Evolutionary conservation across 2,113 vertebrate species (phyloP).

Genomic region (Serinus canaria): DNA sequence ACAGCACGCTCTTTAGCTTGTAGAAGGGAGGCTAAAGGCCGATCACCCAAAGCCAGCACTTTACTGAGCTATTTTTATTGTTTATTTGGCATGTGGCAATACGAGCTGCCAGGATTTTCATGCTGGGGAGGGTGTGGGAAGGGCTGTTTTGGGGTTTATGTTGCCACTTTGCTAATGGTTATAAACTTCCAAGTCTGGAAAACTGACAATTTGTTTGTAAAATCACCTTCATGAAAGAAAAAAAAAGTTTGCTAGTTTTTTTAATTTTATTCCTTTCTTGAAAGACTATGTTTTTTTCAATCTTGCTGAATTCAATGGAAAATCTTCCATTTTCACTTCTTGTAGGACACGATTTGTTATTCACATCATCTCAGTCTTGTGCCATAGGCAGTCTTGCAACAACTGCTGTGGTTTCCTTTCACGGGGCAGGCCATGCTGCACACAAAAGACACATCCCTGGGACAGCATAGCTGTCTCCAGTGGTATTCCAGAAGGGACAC

Average conservation of each 20-base stretch:
- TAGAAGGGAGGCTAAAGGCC: background rate
- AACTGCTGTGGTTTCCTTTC: background rate
- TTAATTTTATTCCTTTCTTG: rapidly evolving
- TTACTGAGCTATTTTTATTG: background rate
- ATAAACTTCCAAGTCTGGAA: background rate
- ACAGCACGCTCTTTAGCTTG: background rate
- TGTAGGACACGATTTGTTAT: background rate
- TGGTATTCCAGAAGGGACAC: background rate
- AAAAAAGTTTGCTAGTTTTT: background rate
- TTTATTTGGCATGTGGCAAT: background rate
- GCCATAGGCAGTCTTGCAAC: background rate
- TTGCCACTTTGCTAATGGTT: background rate
- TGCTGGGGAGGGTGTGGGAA: background rate
- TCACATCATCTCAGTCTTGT: background rate
- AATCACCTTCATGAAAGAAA: background rate
- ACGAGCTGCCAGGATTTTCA: background rate
- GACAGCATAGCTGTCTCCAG: background rate
- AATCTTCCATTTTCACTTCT: background rate
- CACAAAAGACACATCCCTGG: rapidly evolving
- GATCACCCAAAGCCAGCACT: background rate
- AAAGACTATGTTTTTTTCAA: background rate
- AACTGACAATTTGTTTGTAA: background rate
- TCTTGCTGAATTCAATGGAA: background rate
- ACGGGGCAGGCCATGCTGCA: rapidly evolving
- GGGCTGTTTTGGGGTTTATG: background rate